Evolutionary conservation across 2,888 invertebrate genomes (phyloP), one percentile per base, ranked within the genome.

Genomic region (Drosophila paramelanica): DNA sequence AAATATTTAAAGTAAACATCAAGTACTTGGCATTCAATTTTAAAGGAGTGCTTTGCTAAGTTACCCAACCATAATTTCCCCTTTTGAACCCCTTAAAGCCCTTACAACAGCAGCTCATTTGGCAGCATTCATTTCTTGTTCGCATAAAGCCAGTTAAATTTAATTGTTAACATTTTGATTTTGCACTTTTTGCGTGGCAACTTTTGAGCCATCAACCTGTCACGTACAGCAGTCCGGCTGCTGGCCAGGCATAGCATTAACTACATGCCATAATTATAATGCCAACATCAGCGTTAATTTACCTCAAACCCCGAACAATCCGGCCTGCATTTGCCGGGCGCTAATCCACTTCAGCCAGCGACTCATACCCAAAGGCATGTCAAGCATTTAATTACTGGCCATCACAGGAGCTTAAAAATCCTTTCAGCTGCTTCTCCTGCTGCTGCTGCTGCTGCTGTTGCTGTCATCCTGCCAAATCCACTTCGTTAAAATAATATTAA

Each of bases 331-430:
- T 41, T 41, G 25, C 31, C 41, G 33, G 47, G n/a, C 62, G 65
- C 67, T 64, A 67, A 73, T 72, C 73, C 70, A 68, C 71, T 59
- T 66, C 61, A 73, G 58, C 60, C 61, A 25, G 46, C 38, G 66
- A 70, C 74, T 67, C 85, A 73, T 58, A 71, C 76, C 80, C 47
- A 42, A 60, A 13, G 86, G 83, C 81, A 83, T 83, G 83, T 83
- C 83, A 86, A 86, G 86, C 83, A 83, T 83, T 83, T 83, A 83
- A 86, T 83, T 83, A 83, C 83, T 86, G 86, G 55, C 81, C 86
- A 83, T 83, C 86, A 86, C 69, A 70, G 74, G 45, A 79, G 77
- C 79, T 86, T 85, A 83, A 83, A 82, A 83, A 69, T 69, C 10
- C 62, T 52, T 13, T 53, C 74, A 33, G 31, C 31, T 10, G 6